phyloP scores from a whole-genome alignment of 1,140 invertebrate genomes.

The Drosophila sp. region DNA sequence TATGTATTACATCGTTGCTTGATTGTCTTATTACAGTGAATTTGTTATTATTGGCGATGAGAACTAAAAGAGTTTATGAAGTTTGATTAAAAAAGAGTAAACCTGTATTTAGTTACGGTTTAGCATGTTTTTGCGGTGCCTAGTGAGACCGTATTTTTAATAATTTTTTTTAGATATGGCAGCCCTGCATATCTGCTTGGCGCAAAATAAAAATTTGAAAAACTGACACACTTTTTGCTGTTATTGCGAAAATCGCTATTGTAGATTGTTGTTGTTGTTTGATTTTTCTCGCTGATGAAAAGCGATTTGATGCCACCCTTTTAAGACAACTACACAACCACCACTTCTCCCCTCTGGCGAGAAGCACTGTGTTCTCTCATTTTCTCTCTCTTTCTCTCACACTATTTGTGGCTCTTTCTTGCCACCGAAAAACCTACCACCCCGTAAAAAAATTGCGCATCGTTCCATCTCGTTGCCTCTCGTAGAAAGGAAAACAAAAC shows the following conservation, averaged over 20 bases:
- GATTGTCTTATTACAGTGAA: too few species aligned
- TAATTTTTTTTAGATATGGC: neutral
- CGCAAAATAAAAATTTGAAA: neutral
- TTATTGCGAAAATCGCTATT: neutral
- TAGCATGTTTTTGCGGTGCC: too few species aligned
- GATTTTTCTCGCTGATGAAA: neutral
- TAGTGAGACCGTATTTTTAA: too few species aligned
- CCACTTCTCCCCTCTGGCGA: neutral
- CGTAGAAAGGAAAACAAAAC: conserved; percentile 65
- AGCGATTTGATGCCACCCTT: neutral
- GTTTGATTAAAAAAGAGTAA: too few species aligned
- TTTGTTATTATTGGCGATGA: too few species aligned
- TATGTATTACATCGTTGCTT: too few species aligned
- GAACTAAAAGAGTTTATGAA: too few species aligned
- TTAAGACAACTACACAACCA: neutral
- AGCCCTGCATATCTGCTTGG: neutral
- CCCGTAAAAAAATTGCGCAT: conserved; percentile 49
- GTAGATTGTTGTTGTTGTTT: neutral
- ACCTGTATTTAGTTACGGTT: too few species aligned
- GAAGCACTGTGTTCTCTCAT: conserved; percentile 1
- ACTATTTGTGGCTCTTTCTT: neutral
- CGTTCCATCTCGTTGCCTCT: conserved; percentile 45
- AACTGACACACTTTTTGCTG: neutral
- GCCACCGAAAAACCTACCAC: conserved; percentile 38
- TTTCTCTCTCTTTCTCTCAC: conserved; percentile 11